These are phyloP conservation scores for Rhizomys pruinosus DNA, from an alignment of 2,113 vertebrate genomes.

Conservation along the genomic window DNA sequence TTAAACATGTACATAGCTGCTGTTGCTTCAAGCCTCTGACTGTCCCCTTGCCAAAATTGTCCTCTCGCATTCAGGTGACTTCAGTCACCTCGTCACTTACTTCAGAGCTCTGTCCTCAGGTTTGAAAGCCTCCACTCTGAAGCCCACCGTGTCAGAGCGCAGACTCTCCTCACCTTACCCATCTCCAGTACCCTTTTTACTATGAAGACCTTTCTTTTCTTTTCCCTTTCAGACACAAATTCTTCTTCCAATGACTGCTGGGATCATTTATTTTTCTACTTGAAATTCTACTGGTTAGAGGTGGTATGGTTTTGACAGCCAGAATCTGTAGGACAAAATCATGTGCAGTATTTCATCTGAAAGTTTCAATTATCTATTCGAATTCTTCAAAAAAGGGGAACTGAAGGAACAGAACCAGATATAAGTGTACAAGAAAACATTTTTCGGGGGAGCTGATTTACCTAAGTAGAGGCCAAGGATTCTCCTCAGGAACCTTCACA, in stretches of 20 bases:
- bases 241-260: neutral
- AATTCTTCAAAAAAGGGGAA: neutral
- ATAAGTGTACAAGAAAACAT: neutral
- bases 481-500: neutral
- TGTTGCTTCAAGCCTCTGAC: neutral
- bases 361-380: neutral
- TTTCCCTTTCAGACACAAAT: accelerated
- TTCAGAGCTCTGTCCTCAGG: neutral
- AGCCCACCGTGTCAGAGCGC: neutral
- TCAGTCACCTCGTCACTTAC: neutral
- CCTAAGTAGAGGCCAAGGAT: neutral
- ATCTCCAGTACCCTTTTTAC: neutral
- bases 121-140: neutral
- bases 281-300: neutral
- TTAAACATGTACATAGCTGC: neutral
- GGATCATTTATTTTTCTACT: neutral
- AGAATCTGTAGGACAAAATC: neutral
- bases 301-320: neutral
- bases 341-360: neutral
- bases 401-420: neutral
- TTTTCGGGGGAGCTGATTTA: neutral
- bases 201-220: neutral
- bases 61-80: neutral
- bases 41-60: neutral
- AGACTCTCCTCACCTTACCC: neutral